Evolutionary conservation across 2,888 invertebrate species (phyloP).

Genomic region (Bruchidius siliquastri): DNA sequence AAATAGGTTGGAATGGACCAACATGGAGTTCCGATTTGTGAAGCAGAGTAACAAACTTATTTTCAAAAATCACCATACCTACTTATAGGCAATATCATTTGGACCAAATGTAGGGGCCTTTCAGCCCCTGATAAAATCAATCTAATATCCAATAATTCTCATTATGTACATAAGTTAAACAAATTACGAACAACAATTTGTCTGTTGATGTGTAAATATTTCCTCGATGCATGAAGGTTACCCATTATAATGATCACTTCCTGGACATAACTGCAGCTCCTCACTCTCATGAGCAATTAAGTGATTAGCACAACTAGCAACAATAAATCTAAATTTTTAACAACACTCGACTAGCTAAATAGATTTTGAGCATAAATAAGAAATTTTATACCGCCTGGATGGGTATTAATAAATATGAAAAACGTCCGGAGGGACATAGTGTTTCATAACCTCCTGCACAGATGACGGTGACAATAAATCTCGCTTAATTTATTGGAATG

Average conservation of each 20-base stretch:
- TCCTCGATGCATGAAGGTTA: too few relatives aligned
- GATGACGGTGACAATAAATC: constrained; percentile 36
- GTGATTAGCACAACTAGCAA: background rate
- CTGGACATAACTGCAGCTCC: background rate
- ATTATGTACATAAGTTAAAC: too few relatives aligned
- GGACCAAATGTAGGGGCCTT: too few relatives aligned
- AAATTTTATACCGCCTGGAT: constrained; percentile 24
- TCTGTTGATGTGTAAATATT: too few relatives aligned
- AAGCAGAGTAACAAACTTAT: too few relatives aligned
- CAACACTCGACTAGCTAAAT: constrained; percentile 11
- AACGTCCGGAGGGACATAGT: constrained; percentile 30
- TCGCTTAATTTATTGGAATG: constrained; percentile 34
- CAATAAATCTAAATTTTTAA: constrained; percentile 13
- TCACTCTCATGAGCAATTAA: background rate
- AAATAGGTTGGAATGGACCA: too few relatives aligned
- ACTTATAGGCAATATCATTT: too few relatives aligned
- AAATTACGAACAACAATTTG: too few relatives aligned
- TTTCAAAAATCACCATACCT: too few relatives aligned
- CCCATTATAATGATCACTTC: constrained; percentile 1
- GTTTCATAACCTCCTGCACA: constrained; percentile 39
- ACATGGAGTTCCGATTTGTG: too few relatives aligned
- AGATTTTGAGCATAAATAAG: constrained; percentile 23
- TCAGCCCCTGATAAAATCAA: too few relatives aligned
- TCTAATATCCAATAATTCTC: too few relatives aligned
- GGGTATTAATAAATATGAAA: constrained; percentile 33